Percentiles rank a stretch among this genome's conserved stretches.
Conservation (phyloP, 2,113 vertebrate genomes). For the Acanthisitta chloris region DNA sequence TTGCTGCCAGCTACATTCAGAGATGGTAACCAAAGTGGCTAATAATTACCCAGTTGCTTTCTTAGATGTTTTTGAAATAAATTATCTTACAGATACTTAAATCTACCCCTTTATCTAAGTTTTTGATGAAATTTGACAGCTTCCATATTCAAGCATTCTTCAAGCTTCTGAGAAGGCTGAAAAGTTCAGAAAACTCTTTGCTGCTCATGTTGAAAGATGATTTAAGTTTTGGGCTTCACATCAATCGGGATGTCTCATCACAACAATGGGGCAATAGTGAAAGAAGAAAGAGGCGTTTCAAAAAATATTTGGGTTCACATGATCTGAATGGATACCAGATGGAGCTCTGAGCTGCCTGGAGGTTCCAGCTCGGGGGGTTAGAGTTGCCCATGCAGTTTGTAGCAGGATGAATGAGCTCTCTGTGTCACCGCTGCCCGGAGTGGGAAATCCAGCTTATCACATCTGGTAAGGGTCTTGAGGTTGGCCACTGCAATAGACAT, state of each 20-base stretch:
- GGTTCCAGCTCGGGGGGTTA: neutral
- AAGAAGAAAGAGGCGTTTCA: neutral
- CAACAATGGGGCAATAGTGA: neutral
- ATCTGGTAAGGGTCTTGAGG: slow-evolving; percentile 17
- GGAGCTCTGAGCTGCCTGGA: neutral
- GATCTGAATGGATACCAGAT: slow-evolving; percentile 14
- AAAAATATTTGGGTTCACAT: neutral
- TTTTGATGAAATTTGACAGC: neutral
- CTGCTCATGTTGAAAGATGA: neutral
- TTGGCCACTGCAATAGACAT: neutral
- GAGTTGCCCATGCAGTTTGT: neutral
- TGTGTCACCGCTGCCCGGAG: neutral
- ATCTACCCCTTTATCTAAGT: neutral
- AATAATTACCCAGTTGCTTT: neutral
- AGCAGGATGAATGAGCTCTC: slow-evolving; percentile 43
- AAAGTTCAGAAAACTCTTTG: neutral
- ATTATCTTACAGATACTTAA: neutral
- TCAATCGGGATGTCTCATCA: neutral
- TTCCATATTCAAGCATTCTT: neutral
- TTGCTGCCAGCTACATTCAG: neutral
- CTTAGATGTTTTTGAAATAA: neutral
- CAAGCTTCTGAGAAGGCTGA: neutral
- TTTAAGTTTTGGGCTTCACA: neutral
- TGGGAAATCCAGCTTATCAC: neutral
- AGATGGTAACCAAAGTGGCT: neutral